Evolutionary conservation across 2,113 vertebrate genomes (phyloP), one percentile per base, ranked within the genome.

Genomic region (Balaenoptera acutorostrata): DNA sequence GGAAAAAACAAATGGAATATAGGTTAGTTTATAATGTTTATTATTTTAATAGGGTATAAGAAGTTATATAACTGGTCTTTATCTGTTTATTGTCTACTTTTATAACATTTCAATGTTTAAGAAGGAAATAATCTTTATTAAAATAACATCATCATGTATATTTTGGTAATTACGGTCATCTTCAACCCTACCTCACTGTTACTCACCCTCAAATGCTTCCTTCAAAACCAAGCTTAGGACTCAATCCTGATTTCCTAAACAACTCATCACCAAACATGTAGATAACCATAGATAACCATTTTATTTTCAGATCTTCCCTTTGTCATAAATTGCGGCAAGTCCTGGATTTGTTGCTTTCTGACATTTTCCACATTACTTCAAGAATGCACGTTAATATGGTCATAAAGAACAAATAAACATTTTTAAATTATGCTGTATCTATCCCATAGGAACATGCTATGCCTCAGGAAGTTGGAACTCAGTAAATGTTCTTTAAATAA

Each of bases 361-460:
- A 13, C 6, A 71, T 92, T 69, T n/a, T 57, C 10, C 39, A 44
- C 27, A 82, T 75, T 88, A 25, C 82, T 92, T 94, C 69, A 85
- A 82, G n/a, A 46, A 44, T 41, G 3, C 20, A 85, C 29, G 8
- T 46, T 82, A 63, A 85, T 49, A 55, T 44, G 39, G 14, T 39
- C 27, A 83, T 33, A 55, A 77, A 85, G 46, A 77, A 97, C 57
- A 94, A 92, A 98, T 36, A 52, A 85, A 82, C 1, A 20, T 21
- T 52, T 93, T 46, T 52, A 87, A 93, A 87, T 59, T 87, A 33
- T 25, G 6, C 15, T 23, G 0, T 55, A 5, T 87, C 20, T 92
- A 12, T 1, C 57, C 46, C 36, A 6, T 21, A 3, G 4, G n/a
- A 66, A 31, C 44, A 59, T 17, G 13, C 31, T 41, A n/a, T 89